Percentiles rank a stretch among this genome's conserved stretches.
Conservation (phyloP, 2,888 invertebrate genomes). For the Sipha maydis region DNA sequence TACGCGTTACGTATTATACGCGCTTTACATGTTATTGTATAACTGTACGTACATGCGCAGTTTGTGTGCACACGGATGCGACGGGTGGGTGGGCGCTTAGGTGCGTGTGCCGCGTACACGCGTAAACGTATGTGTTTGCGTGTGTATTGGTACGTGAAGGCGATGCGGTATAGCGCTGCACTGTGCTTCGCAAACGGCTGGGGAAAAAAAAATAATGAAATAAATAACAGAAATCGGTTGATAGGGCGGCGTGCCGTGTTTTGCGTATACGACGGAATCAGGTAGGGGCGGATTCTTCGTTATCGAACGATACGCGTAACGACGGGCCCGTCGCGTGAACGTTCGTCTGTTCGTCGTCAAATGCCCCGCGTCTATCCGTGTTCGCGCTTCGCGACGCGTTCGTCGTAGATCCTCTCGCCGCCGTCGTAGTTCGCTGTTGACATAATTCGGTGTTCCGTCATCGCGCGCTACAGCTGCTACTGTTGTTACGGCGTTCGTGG, state of each 20-base stretch:
- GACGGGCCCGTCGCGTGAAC: neutral
- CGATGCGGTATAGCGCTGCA: no score
- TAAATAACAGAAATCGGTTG: slow-evolving; percentile 41
- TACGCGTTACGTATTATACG: no score
- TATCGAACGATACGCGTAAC: slow-evolving; percentile 23
- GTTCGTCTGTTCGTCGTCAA: slow-evolving; percentile 38
- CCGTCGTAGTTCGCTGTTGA: no score
- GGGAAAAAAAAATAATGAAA: neutral
- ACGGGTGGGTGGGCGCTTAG: neutral
- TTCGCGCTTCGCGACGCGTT: neutral
- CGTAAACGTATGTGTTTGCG: neutral
- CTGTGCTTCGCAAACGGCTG: neutral
- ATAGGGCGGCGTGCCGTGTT: slow-evolving; percentile 8
- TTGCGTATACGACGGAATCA: neutral
- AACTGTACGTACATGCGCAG: neutral
- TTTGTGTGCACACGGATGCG: no score
- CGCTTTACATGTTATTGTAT: neutral
- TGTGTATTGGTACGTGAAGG: no score
- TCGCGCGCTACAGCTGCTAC: no score
- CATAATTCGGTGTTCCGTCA: no score
- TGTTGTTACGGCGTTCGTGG: no score
- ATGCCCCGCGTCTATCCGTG: neutral
- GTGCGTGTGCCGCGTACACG: neutral
- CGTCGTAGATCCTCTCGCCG: neutral
- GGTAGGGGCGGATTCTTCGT: slow-evolving; percentile 44